These are phyloP conservation scores for Siniperca chuatsi DNA, from an alignment of 2,113 vertebrate species.

Conservation along the genomic window DNA sequence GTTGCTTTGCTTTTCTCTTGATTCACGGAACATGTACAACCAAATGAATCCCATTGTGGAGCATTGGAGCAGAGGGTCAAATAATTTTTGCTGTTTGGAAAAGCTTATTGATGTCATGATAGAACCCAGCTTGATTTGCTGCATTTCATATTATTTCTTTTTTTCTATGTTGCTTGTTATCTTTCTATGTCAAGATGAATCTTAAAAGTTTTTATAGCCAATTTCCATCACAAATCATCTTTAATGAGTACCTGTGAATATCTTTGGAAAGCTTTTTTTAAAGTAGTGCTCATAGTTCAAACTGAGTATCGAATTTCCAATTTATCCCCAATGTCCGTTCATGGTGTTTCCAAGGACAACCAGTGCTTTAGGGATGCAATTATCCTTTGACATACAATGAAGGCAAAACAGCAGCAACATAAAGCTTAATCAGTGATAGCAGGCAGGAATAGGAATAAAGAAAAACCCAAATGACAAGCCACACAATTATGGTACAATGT, in stretches of 20 bases:
- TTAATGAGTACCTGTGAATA: not conserved
- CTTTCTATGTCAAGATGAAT: not conserved
- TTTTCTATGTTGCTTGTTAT: not conserved
- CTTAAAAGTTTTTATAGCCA: not conserved
- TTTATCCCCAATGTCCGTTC: not conserved
- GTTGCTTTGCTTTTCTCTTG: not conserved
- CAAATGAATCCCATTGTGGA: not conserved
- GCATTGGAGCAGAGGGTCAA: not conserved
- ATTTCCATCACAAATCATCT: not conserved
- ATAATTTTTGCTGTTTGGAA: not conserved
- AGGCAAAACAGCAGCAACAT: not conserved
- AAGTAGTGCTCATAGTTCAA: not conserved
- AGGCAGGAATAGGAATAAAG: not conserved
- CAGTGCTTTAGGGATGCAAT: not conserved
- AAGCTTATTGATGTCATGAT: not conserved
- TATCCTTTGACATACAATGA: not conserved
- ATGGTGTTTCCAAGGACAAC: slow-evolving; percentile 12
- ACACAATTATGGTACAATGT: not conserved
- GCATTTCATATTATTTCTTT: not conserved
- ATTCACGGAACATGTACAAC: not conserved
- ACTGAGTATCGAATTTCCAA: not conserved
- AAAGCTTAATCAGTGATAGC: not conserved
- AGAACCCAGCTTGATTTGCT: not conserved
- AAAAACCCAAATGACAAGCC: not conserved
- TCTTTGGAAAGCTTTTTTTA: not conserved